phyloP scores from a whole-genome alignment of 2,797 vertebrate species.

The Acridotheres tristis region DNA sequence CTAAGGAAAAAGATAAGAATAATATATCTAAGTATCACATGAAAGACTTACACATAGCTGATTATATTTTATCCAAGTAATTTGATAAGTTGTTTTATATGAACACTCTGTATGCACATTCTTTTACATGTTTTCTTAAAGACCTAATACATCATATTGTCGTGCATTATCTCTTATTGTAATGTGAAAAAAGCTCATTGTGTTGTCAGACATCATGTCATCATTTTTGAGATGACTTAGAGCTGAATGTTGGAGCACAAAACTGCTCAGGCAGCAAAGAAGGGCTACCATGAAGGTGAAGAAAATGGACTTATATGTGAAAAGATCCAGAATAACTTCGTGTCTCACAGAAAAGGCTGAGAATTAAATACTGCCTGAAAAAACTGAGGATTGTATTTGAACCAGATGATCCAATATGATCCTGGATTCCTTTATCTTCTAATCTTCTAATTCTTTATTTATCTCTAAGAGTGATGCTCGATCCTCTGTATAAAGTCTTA shows the following conservation, averaged over 20 bases:
- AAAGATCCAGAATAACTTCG: not conserved
- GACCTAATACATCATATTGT: not conserved
- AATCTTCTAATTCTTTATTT: not conserved
- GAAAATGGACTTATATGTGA: not conserved
- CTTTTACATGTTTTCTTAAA: not conserved
- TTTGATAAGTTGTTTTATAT: not conserved
- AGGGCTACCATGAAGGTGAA: not conserved
- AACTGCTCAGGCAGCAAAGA: not conserved
- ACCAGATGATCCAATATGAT: not conserved
- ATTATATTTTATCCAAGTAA: not conserved
- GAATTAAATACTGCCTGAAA: not conserved
- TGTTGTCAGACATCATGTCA: not conserved
- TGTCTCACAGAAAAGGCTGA: not conserved
- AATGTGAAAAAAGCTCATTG: not conserved
- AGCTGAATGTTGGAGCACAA: not conserved
- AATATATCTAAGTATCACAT: not conserved
- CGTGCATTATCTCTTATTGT: not conserved
- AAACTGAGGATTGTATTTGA: not conserved
- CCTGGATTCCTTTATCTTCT: not conserved
- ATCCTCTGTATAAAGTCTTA: not conserved
- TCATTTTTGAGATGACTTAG: not conserved
- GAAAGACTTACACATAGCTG: not conserved
- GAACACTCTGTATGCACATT: not conserved
- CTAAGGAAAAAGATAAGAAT: not conserved
- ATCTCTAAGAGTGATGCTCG: not conserved